Percentiles rank a stretch among this genome's conserved stretches.
Conservation (phyloP, 2,113 vertebrate species). For the Nesospiza acunhae region DNA sequence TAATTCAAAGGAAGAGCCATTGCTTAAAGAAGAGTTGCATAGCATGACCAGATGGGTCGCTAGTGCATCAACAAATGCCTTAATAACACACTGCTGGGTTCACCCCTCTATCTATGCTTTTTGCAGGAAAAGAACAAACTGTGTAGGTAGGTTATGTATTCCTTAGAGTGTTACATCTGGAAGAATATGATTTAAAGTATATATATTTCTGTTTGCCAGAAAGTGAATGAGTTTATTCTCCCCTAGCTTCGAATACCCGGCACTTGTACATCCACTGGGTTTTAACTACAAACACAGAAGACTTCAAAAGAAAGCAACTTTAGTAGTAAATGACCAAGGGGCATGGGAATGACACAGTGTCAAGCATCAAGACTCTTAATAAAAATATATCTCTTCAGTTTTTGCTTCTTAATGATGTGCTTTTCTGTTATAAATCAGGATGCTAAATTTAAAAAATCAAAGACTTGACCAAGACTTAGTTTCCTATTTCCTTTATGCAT, state of each 20-base stretch:
- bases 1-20: not conserved
- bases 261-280: not conserved
- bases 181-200: not conserved
- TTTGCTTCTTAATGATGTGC: not conserved
- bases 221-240: not conserved
- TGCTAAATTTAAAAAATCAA: not conserved
- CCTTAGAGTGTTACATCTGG: not conserved
- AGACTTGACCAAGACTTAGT: not conserved
- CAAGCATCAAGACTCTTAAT: not conserved
- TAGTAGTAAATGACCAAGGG: not conserved
- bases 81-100: not conserved
- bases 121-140: not conserved
- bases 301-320: not conserved
- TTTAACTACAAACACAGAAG: not conserved
- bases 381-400: not conserved
- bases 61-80: not conserved
- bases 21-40: not conserved
- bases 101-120: not conserved
- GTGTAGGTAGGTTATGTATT: not conserved
- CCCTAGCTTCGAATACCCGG: not conserved
- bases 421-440: not conserved
- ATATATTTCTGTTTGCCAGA: not conserved
- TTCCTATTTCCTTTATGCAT: not conserved
- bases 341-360: fast-evolving
- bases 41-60: not conserved